Conservation (phyloP, 2,113 vertebrate genomes). For the Oophaga pumilio region DNA sequence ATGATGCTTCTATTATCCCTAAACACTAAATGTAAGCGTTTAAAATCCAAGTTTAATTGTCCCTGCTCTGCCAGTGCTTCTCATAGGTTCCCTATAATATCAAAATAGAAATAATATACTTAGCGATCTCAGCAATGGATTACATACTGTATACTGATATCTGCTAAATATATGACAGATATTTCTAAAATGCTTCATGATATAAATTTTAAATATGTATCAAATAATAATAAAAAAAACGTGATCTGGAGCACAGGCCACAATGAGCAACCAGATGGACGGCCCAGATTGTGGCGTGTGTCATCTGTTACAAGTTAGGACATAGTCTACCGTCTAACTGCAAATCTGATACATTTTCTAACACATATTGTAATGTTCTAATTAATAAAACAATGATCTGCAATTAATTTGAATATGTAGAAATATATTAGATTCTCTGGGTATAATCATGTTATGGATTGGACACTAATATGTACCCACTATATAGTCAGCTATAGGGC, state of each 20-base stretch:
- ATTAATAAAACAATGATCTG: not conserved
- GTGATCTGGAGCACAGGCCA: not conserved
- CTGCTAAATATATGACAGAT: not conserved
- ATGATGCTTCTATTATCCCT: too few relatives aligned
- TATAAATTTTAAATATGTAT: not conserved
- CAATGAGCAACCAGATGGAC: not conserved
- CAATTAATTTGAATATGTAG: not conserved
- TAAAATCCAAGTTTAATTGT: too few relatives aligned
- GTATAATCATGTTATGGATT: not conserved
- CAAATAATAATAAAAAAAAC: not conserved
- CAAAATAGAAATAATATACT: not conserved
- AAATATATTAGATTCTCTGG: not conserved
- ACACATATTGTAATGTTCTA: not conserved
- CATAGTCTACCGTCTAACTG: not conserved
- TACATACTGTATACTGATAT: not conserved
- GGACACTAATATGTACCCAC: not conserved
- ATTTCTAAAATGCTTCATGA: not conserved
- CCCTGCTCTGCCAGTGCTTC: too few relatives aligned
- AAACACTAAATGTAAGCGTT: too few relatives aligned
- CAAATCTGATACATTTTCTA: not conserved
- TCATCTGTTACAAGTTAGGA: constrained; percentile 15
- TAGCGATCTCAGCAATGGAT: not conserved
- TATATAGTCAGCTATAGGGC: not conserved
- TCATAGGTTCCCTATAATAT: too few relatives aligned
- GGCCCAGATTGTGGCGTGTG: not conserved